These are phyloP conservation scores for Varanus salvator DNA, from an alignment of 2,113 vertebrate species.

Conservation along the genomic window DNA sequence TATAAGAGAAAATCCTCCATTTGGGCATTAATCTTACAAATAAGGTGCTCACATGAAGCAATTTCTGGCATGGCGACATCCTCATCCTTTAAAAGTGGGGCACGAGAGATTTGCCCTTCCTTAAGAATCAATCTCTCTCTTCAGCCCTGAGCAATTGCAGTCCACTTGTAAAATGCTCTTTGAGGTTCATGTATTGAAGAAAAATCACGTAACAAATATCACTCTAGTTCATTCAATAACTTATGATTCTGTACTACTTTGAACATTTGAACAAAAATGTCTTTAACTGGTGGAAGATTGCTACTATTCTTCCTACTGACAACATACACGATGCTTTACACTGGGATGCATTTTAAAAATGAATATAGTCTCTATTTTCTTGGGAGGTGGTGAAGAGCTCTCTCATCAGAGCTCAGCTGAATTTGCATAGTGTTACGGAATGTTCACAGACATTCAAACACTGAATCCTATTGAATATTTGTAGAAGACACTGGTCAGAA, in stretches of 20 bases:
- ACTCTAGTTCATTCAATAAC: slow-evolving; percentile 4
- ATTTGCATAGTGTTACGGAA: neutral
- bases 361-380: neutral
- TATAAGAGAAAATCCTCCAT: neutral
- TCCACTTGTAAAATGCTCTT: slow-evolving; percentile 37
- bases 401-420: neutral
- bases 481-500: neutral
- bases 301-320: neutral
- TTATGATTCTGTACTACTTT: neutral
- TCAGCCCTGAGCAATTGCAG: slow-evolving; percentile 53
- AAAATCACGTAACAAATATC: slow-evolving; percentile 64
- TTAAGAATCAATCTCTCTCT: slow-evolving; percentile 59
- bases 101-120: slow-evolving; percentile 58
- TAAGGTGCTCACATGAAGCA: slow-evolving; percentile 42
- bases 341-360: neutral
- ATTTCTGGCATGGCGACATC: slow-evolving; percentile 54
- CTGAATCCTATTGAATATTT: neutral
- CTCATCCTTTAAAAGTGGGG: slow-evolving; percentile 53
- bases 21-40: neutral
- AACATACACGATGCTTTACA: neutral
- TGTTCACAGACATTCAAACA: neutral
- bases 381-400: neutral
- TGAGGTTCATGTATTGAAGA: slow-evolving; percentile 37
- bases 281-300: neutral
- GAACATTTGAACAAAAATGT: slow-evolving; percentile 4